Conservation (phyloP, 1,140 invertebrate species). For the Dermatophagoides farinae region DNA sequence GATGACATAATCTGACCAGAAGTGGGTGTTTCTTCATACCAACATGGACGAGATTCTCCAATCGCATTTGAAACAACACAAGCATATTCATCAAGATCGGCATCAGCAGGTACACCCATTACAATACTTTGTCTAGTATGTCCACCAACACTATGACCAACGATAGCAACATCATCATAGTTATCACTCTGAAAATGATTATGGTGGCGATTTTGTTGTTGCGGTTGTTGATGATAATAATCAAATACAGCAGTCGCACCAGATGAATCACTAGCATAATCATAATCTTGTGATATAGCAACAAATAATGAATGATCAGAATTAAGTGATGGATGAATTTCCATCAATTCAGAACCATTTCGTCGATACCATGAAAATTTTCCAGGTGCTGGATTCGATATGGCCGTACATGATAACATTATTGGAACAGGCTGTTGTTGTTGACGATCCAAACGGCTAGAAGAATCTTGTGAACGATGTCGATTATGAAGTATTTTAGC, state of each 20-base stretch:
- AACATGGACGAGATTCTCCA: conserved; percentile 19
- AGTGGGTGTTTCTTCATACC: conserved; percentile 11
- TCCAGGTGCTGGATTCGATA: neutral
- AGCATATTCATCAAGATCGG: conserved; percentile 17
- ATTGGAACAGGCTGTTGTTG: neutral
- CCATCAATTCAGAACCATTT: neutral
- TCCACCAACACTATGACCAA: neutral
- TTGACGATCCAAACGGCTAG: neutral
- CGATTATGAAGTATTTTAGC: conserved; percentile 34
- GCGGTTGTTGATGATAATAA: neutral
- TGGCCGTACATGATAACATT: neutral
- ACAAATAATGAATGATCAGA: conserved; percentile 2
- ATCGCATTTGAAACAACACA: conserved; percentile 20
- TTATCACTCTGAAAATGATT: too few relatives aligned
- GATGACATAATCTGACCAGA: neutral
- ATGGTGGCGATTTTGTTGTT: too few relatives aligned
- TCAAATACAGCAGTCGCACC: neutral
- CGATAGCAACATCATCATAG: too few relatives aligned
- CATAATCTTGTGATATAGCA: conserved; percentile 3
- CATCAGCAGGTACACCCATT: neutral
- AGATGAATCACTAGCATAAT: neutral
- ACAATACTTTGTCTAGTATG: neutral
- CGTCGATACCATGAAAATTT: conserved; percentile 8
- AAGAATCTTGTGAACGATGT: conserved; percentile 36
- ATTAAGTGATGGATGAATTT: conserved; percentile 1